Conservation (phyloP, 53 echinoderm and acorn worm genomes). For the Actinopyga echinites region DNA sequence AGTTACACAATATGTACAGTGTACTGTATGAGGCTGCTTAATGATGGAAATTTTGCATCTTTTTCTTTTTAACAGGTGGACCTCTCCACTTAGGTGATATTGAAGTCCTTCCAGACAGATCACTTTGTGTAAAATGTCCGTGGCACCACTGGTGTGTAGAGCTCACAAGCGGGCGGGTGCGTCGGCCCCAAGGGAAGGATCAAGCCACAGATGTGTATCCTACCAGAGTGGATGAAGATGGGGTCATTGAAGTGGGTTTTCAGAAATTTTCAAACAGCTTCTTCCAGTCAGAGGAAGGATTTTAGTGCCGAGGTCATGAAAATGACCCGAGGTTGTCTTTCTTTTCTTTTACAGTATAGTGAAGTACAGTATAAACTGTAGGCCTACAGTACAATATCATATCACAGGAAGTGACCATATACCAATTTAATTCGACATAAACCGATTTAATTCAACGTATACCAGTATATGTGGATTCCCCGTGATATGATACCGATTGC, state of each 20-base stretch:
- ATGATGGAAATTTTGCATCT: too few relatives aligned
- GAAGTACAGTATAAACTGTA: too few relatives aligned
- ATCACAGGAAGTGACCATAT: too few relatives aligned
- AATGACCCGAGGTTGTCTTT: too few relatives aligned
- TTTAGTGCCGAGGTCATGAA: constrained; percentile 19
- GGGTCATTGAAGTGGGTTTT: constrained; percentile 56
- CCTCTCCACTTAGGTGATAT: constrained; percentile 78
- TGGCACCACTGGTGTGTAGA: constrained; percentile 75
- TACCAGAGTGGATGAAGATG: constrained; percentile 58
- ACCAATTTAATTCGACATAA: too few relatives aligned
- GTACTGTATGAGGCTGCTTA: too few relatives aligned
- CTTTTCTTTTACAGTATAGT: too few relatives aligned
- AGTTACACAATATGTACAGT: too few relatives aligned
- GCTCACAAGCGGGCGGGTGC: constrained; percentile 56
- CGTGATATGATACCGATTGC: too few relatives aligned
- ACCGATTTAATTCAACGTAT: too few relatives aligned
- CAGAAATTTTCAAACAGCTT: constrained; percentile 47
- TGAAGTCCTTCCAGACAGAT: constrained; percentile 64
- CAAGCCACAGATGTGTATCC: constrained; percentile 44
- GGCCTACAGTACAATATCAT: too few relatives aligned
- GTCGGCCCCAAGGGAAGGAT: constrained; percentile 37
- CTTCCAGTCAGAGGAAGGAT: constrained; percentile 42
- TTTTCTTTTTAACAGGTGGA: constrained; percentile 55
- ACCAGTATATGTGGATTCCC: too few relatives aligned
- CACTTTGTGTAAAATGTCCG: constrained; percentile 67